phyloP scores from a whole-genome alignment of 2,797 vertebrate genomes.

The Picus viridis region DNA sequence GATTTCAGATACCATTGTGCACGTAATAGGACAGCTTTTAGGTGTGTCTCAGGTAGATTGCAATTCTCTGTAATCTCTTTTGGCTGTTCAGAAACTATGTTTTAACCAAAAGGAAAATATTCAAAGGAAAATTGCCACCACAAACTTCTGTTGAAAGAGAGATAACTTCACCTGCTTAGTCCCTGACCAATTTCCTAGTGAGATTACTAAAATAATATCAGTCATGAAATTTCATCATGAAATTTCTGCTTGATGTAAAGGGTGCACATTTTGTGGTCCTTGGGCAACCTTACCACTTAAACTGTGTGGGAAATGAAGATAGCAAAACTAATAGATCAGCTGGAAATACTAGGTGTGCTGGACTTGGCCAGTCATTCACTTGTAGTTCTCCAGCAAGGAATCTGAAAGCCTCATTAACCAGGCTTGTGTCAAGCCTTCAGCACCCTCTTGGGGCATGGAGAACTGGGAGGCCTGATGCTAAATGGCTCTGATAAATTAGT shows the following conservation, averaged over 20 bases:
- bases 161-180: not conserved
- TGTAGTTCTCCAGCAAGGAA: not conserved
- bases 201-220: not conserved
- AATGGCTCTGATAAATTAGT: not conserved
- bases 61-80: not conserved
- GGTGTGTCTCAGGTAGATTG: not conserved
- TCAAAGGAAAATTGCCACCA: not conserved
- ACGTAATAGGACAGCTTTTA: not conserved
- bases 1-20: constrained; percentile 50
- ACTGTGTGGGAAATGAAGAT: not conserved
- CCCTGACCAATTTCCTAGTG: not conserved
- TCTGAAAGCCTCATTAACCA: not conserved
- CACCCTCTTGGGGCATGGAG: not conserved
- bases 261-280: not conserved
- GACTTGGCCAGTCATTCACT: not conserved
- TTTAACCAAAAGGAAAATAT: not conserved
- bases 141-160: not conserved
- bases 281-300: not conserved
- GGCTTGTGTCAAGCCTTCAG: not conserved
- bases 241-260: not conserved
- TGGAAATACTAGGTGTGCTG: not conserved
- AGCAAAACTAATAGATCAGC: not conserved
- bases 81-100: not conserved
- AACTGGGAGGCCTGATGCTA: not conserved
- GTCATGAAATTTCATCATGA: not conserved